Conservation (phyloP, 2,797 vertebrate species). For the Diplodus sargus region DNA sequence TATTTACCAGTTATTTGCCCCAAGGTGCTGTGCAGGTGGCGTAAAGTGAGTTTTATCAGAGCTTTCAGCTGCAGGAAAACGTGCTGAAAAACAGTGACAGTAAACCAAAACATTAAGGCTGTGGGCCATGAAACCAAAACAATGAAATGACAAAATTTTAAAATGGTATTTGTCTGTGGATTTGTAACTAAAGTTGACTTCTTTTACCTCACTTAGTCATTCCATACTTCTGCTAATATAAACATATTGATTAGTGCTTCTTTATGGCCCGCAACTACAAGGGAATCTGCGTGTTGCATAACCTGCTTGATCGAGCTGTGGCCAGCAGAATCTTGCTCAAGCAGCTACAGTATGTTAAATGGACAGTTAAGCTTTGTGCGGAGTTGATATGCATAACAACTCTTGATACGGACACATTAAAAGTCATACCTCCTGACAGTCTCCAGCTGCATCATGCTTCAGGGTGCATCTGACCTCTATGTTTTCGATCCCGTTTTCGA, state of each 20-base stretch:
- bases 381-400: constrained; percentile 25
- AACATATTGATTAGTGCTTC: background rate
- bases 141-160: background rate
- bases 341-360: background rate
- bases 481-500: constrained; percentile 34
- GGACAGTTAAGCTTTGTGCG: constrained; percentile 39
- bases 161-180: background rate
- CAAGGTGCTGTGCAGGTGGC: background rate
- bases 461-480: constrained; percentile 9
- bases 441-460: constrained; percentile 32
- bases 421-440: constrained; percentile 43
- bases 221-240: background rate
- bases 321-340: background rate
- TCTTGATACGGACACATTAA: constrained; percentile 17
- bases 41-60: too few species aligned
- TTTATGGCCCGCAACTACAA: background rate
- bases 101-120: background rate
- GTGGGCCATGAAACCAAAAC: background rate
- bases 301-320: background rate
- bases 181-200: background rate
- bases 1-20: too few species aligned
- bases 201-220: background rate
- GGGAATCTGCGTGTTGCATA: background rate
- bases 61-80: background rate
- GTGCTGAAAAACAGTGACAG: background rate